Evolutionary conservation across 2,888 invertebrate species (phyloP).

Genomic region (Mesorhabditis belari): DNA sequence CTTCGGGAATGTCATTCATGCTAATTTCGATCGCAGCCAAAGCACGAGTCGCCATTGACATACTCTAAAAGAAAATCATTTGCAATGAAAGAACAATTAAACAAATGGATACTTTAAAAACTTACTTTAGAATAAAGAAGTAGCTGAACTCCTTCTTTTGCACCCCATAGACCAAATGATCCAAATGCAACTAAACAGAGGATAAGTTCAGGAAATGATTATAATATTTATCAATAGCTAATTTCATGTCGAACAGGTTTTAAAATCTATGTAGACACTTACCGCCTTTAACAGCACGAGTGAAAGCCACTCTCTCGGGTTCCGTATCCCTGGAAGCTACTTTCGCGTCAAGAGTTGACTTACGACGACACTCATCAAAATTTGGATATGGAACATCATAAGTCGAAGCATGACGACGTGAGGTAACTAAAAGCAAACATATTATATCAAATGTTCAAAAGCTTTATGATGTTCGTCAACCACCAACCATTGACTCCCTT

Average conservation of each 20-base stretch:
- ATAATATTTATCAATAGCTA: background rate
- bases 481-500: slow-evolving; percentile 40
- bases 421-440: slow-evolving; percentile 24
- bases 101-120: slow-evolving; percentile 4
- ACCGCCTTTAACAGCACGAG: slow-evolving; percentile 74
- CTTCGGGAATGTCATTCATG: slow-evolving; percentile 81
- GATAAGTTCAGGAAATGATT: background rate
- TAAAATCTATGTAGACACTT: background rate
- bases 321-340: slow-evolving; percentile 59
- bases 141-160: slow-evolving; percentile 76
- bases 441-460: background rate
- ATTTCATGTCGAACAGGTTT: background rate
- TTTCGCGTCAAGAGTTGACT: slow-evolving; percentile 64
- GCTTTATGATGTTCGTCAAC: background rate
- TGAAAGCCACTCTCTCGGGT: slow-evolving; percentile 70
- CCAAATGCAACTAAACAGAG: slow-evolving; percentile 63
- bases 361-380: slow-evolving; percentile 74
- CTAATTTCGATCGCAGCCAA: slow-evolving; percentile 92
- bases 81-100: background rate
- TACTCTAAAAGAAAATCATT: slow-evolving; percentile 63
- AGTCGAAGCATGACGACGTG: slow-evolving; percentile 73
- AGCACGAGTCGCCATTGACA: slow-evolving; percentile 87
- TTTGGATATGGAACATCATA: slow-evolving; percentile 80
- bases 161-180: slow-evolving; percentile 71
- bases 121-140: slow-evolving; percentile 68